Evolutionary conservation across 2,113 vertebrate genomes (phyloP), one percentile per base, ranked within the genome.

Genomic region (Perccottus glenii): DNA sequence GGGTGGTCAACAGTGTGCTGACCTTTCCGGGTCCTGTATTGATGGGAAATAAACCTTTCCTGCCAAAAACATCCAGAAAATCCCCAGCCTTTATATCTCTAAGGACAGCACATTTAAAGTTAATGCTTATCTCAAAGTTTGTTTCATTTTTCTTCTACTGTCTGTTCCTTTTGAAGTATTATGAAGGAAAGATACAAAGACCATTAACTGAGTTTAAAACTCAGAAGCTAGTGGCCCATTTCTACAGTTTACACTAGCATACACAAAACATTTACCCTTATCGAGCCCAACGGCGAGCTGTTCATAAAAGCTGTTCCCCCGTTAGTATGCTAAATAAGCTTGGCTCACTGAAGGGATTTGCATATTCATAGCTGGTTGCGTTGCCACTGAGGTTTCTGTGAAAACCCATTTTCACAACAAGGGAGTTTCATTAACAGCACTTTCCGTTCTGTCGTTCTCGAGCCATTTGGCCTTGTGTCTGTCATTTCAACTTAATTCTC

Each of bases 401-500:
- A 76, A 80, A 59, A 63, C 46, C 57, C 64, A 47, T 72, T 83
- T 72, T 77, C 67, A 63, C 60, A 75, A 77, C 60, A 16, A 67
- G 61, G 47, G 68, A 75, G 65, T 75, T 80, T 82, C 48, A 82
- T 85, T 77, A 81, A 70, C 67, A 65, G 67, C 57, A 42, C 74
- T 71, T 75, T 80, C 62, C 49, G 47, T 64, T 60, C 69, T 52
- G 81, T 40, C n/a, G 6, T 67, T 67, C 57, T n/a, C 51, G 33
- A 84, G 58, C 36, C 44, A 16, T 80, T 85, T 77, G 78, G 65
- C 58, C 79, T 79, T 78, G 83, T 57, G 36, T 80, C 67, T 67
- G 81, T 83, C 72, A 53, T 70, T 75, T 55, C 49, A 11, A 53
- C 47, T 65, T 82, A 81, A 90, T 83, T 78, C 75, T 69, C 62